Base-by-base conservation (phyloP, 2,797 vertebrate genomes). In the Novumbra hubbsi region DNA sequence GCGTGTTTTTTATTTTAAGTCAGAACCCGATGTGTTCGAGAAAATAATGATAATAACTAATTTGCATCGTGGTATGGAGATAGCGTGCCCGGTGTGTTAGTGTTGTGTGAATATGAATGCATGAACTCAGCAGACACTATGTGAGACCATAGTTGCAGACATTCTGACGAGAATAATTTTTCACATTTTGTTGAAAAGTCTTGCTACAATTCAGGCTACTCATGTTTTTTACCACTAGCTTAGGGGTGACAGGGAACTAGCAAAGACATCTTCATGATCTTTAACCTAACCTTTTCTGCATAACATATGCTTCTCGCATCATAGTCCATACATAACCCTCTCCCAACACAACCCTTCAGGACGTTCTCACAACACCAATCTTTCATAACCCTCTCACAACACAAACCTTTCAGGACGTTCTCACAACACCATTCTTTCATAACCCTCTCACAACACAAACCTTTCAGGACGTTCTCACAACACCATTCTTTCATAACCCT, bases 1-100 rank as follows among this genome's bases (percentile, higher is more conserved):
- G 77, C 69, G 48, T 48, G 11, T 21, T 27, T 62, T 72, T 65
- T 69, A 50, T 67, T 57, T 12, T 45, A 14, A 12, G 41, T 45
- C 41, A 9, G 8, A 45, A 19, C 12, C 24, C 48, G 24, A 55
- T 55, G 19, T 52, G 17, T 17, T 52, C 6, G 19, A 21, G 19
- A 55, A 9, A 3, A 57, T 45, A 55, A 55, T n/a, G n/a, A n/a
- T n/a, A n/a, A 57, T 2, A 3, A 21, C 4, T 45, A 45, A 1
- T 55, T 21, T 55, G 6, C 7, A 9, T 55, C 52, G 15, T 55
- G 19, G 3, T 60, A 68, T 67, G 27, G 8, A 78, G 55, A 57
- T 41, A 38, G 50, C n/a, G 17, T 66, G 14, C 63, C 38, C 30
- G 5, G 30, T 65, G 17, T 34, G 63, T 65, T 28, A 30, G 24